Percentiles rank a stretch among this genome's conserved stretches.
phyloP scores from a whole-genome alignment of 2,113 vertebrate genomes.

The Colaptes auratus region DNA sequence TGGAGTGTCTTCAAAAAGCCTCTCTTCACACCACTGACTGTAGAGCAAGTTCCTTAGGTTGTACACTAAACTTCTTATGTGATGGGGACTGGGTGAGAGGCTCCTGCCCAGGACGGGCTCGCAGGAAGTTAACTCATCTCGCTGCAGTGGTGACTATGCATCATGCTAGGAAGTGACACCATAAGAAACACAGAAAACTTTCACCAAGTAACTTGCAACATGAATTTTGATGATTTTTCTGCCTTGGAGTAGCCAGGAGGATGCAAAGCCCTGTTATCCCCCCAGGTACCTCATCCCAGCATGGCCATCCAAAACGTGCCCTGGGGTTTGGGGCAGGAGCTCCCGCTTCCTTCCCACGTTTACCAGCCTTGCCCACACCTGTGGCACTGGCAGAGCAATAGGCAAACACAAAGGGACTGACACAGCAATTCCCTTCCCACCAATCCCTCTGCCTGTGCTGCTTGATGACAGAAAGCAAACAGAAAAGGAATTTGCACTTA shows the following conservation, averaged over 20 bases:
- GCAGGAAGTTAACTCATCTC: constrained; percentile 27
- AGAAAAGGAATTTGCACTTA: background rate
- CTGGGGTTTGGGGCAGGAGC: background rate
- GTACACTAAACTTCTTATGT: background rate
- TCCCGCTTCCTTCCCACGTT: background rate
- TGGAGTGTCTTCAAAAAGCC: background rate
- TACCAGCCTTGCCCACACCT: background rate
- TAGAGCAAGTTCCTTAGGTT: background rate
- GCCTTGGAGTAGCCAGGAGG: background rate
- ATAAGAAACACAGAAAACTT: background rate
- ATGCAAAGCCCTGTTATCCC: background rate
- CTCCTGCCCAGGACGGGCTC: background rate
- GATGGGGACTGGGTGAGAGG: background rate
- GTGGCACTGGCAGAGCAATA: background rate
- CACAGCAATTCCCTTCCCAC: background rate
- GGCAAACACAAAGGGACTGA: background rate
- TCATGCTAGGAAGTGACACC: constrained; percentile 17
- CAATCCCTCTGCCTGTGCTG: background rate
- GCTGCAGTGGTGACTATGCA: background rate
- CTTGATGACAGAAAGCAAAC: background rate
- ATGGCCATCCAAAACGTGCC: fast-evolving
- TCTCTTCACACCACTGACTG: background rate
- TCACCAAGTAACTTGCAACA: background rate
- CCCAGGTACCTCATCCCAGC: background rate
- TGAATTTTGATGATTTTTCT: background rate